Evolutionary conservation across 1,140 invertebrate species (phyloP).

Genomic region (Tetramorium parvispinum): DNA sequence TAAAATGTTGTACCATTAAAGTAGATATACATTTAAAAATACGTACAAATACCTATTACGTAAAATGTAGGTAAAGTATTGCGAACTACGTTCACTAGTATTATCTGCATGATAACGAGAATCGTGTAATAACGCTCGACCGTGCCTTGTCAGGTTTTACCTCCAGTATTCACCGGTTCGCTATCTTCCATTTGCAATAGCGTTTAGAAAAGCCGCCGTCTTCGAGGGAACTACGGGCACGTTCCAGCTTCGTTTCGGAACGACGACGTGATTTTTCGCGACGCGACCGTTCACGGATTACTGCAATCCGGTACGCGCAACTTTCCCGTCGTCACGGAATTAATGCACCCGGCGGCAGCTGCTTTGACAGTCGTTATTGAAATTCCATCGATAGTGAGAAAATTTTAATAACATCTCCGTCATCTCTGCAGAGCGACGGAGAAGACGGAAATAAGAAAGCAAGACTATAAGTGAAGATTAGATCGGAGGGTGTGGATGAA

Average conservation of each 20-base stretch:
- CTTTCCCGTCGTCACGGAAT: conserved; percentile 53
- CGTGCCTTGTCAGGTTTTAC: conserved; percentile 14
- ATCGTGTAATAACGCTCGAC: conserved; percentile 10
- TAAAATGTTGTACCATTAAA: background rate
- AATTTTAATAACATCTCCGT: conserved; percentile 60
- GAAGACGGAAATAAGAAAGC: background rate
- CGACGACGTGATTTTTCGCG: conserved; percentile 46
- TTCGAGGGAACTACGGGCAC: conserved; percentile 7
- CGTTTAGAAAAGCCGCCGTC: background rate
- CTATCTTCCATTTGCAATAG: conserved; percentile 5
- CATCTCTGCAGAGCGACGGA: background rate
- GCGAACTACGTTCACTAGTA: background rate
- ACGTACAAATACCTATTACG: background rate
- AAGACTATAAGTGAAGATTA: background rate
- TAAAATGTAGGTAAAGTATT: background rate
- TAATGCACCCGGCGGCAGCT: conserved; percentile 57
- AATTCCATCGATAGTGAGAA: conserved; percentile 66
- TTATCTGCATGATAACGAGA: conserved; percentile 10
- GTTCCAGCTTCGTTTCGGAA: conserved; percentile 2
- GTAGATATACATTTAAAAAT: background rate
- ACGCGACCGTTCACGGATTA: conserved; percentile 36
- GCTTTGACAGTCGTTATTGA: conserved; percentile 69
- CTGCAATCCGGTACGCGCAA: conserved; percentile 45
- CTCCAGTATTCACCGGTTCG: background rate
- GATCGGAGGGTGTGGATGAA: background rate